Conservation (phyloP, 1,140 invertebrate genomes). For the Odontomachus brunneus region DNA sequence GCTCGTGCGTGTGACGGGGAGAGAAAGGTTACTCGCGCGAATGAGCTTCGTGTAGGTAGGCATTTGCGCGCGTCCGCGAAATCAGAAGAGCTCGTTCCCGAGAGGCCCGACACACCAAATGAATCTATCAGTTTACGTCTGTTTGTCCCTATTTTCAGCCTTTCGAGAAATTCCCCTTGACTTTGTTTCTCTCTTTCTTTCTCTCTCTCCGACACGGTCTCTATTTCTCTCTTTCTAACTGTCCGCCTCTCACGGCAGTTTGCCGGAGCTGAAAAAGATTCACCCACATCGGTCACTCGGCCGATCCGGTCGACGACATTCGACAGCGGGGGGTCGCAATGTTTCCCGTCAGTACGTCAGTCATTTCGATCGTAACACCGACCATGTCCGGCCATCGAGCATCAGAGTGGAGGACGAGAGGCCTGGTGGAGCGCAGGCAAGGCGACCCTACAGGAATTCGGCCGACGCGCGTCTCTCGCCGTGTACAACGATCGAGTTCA, state of each 20-base stretch:
- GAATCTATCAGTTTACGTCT: neutral
- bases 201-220: conserved; percentile 12
- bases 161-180: conserved; percentile 13
- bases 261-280: conserved; percentile 70
- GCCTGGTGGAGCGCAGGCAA: conserved; percentile 56
- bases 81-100: neutral
- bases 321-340: conserved; percentile 82
- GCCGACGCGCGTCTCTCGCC: conserved; percentile 59
- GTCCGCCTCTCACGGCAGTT: conserved; percentile 30
- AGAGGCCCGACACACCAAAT: neutral
- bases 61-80: neutral
- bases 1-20: neutral
- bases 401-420: conserved; percentile 54
- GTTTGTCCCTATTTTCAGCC: neutral
- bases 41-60: neutral
- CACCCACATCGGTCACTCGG: conserved; percentile 82
- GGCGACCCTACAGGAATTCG: conserved; percentile 77
- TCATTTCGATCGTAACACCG: conserved; percentile 82
- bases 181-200: conserved; percentile 6
- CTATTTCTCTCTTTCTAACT: neutral
- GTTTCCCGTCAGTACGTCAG: conserved; percentile 83
- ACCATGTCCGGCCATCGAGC: conserved; percentile 57
- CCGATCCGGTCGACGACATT: conserved; percentile 81
- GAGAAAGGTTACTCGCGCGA: neutral
- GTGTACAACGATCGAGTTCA: conserved; percentile 54